A percentile compares a stretch with the other conserved stretches of the same genome.
Conservation (phyloP, 2,888 invertebrate genomes). For the Sialis fuliginosa region DNA sequence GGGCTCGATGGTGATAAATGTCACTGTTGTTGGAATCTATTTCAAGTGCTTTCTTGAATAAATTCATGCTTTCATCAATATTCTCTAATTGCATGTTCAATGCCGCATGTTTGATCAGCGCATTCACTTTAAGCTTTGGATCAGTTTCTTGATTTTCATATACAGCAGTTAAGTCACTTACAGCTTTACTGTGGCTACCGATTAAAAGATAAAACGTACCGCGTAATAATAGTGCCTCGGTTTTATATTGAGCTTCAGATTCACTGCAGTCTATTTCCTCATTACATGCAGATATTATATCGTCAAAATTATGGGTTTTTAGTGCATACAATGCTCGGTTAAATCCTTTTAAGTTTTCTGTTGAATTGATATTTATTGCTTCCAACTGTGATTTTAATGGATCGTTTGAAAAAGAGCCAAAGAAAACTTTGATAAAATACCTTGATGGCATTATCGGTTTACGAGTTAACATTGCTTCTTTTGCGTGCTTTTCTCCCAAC, state of each 20-base stretch:
- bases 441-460: conserved; percentile 66
- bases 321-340: conserved; percentile 52
- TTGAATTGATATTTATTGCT: conserved; percentile 15
- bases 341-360: conserved; percentile 31
- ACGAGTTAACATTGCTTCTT: conserved; percentile 50
- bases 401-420: conserved; percentile 75
- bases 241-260: conserved; percentile 39
- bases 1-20: conserved; percentile 82
- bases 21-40: conserved; percentile 63
- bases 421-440: conserved; percentile 72
- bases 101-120: conserved; percentile 75
- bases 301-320: conserved; percentile 53
- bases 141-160: conserved; percentile 44
- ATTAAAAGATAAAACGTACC: conserved; percentile 69
- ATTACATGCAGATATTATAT: conserved; percentile 60
- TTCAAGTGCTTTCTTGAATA: conserved; percentile 60
- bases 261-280: conserved; percentile 51
- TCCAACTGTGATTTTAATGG: conserved; percentile 44
- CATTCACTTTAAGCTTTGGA: conserved; percentile 56
- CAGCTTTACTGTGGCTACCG: conserved; percentile 55
- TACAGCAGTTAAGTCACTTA: conserved; percentile 51
- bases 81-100: conserved; percentile 65
- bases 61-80: conserved; percentile 52
- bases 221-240: conserved; percentile 60
- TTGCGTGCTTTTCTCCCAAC: conserved; percentile 55